Percentiles rank a stretch among this genome's conserved stretches.
Conservation (phyloP, 23 tunicate genomes). For the Halocynthia aurantium region DNA sequence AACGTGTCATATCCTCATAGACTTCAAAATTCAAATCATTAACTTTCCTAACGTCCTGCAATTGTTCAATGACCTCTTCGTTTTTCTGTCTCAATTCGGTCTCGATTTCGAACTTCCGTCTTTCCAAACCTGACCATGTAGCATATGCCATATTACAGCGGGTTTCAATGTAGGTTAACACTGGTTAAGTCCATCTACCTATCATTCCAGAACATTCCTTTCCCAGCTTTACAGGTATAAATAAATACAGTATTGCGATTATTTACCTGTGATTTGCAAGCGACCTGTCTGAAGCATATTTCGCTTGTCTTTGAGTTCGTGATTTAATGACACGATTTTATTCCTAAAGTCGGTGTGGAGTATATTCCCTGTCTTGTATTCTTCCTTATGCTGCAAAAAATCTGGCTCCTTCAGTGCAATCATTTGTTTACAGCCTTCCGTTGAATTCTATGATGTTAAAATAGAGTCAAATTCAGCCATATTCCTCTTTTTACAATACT, state of each 20-base stretch:
- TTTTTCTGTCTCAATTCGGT: not conserved
- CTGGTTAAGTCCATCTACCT: too few relatives aligned
- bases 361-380: not conserved
- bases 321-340: slow-evolving; percentile 2
- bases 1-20: not conserved
- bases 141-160: too few relatives aligned
- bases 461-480: too few relatives aligned
- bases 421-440: not conserved
- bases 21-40: not conserved
- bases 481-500: too few relatives aligned
- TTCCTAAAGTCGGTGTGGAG: not conserved
- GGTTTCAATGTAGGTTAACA: too few relatives aligned
- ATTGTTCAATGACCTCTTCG: not conserved
- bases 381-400: not conserved
- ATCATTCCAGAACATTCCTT: too few relatives aligned
- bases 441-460: not conserved
- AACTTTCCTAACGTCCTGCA: not conserved
- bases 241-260: too few relatives aligned
- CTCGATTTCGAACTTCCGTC: not conserved
- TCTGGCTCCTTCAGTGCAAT: not conserved
- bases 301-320: not conserved
- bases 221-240: too few relatives aligned
- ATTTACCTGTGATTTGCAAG: too few relatives aligned
- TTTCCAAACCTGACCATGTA: not conserved
- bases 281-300: not conserved